Evolutionary conservation across 1,140 invertebrate genomes (phyloP), one percentile per base, ranked within the genome.

Genomic region (Drosophila nasuta): DNA sequence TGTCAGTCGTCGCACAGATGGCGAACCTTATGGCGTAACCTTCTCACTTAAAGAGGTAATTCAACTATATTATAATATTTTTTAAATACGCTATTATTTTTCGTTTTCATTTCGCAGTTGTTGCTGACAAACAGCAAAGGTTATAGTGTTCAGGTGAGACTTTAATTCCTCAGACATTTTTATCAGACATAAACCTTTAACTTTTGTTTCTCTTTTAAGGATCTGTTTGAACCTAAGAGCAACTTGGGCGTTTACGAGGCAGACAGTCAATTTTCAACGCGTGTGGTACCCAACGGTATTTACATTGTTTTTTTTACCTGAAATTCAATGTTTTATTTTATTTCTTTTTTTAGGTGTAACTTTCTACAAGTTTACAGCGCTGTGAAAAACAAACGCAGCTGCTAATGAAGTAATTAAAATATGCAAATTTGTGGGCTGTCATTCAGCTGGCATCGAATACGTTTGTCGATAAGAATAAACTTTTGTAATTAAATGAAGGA

Each of bases 1-100:
- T 91, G 94, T 97, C 2, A 98, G 98, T 93, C 94, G 97, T 64
- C 94, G 97, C 74, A 96, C 93, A 1, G 95, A 96, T 85, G 95
- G 95, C 2, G 93, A 93, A 46, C 95, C 95, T 0, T 94, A 94
- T 77, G 74, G 92, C 7, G 91, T 95, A 0, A 93, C 91, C n/a
- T 93, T 95, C 17, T 93, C 93, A 1, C 83, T 94, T 13, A 76
- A 93, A 5, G 93, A 95, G 8, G 72, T 75, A 57, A 41, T 3
- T 15, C 3, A 1, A 0, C 1, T n/a, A 0, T 56, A n/a, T 10
- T n/a, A 38, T 20, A 38, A 2, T 8, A 13, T 15, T 13, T 48
- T 11, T 45, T 46, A 0, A 35, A 3, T 33, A 10, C 3, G 20
- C 20, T 54, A 15, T 46, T 48, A 48, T 63, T 15, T 35, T 43